A percentile compares a stretch with the other conserved stretches of the same genome.
Conservation (phyloP, 2,888 invertebrate genomes). For the Yponomeuta sedellus region DNA sequence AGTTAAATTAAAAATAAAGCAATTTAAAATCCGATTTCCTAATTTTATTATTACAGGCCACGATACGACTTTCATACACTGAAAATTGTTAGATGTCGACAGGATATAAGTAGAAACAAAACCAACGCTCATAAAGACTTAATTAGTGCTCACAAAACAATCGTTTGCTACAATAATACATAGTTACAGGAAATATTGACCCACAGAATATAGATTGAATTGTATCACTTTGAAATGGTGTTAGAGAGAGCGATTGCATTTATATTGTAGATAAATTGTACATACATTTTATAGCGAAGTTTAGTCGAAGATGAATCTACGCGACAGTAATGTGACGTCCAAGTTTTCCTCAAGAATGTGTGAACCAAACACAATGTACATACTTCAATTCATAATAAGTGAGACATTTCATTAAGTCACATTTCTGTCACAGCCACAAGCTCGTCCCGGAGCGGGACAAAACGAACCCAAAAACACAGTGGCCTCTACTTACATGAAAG, state of each 20-base stretch:
- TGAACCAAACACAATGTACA: too few relatives aligned
- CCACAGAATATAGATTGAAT: conserved; percentile 5
- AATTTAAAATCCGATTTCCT: conserved; percentile 29
- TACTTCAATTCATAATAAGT: not conserved
- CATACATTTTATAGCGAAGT: conserved; percentile 14
- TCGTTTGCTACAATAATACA: conserved; percentile 3
- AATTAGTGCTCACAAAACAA: conserved; percentile 12
- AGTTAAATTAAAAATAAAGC: conserved; percentile 30
- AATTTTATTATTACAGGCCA: conserved; percentile 27
- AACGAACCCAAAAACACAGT: not conserved
- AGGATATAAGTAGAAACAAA: conserved; percentile 9
- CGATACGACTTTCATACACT: conserved; percentile 32
- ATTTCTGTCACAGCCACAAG: conserved; percentile 2
- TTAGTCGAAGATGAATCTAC: conserved; percentile 5
- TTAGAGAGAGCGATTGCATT: conserved; percentile 11
- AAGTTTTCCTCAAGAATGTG: not conserved
- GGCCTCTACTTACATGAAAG: not conserved
- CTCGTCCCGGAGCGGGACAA: not conserved
- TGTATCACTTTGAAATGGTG: conserved; percentile 10
- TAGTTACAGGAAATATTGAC: not conserved
- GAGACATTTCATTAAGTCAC: not conserved
- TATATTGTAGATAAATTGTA: conserved; percentile 1
- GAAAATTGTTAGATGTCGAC: conserved; percentile 29
- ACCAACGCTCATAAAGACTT: conserved; percentile 13
- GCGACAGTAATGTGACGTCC: conserved; percentile 4